A percentile compares a stretch with the other conserved stretches of the same genome.
These are phyloP conservation scores for Perognathus longimembris DNA, from an alignment of 2,113 vertebrate species.

Conservation along the genomic window DNA sequence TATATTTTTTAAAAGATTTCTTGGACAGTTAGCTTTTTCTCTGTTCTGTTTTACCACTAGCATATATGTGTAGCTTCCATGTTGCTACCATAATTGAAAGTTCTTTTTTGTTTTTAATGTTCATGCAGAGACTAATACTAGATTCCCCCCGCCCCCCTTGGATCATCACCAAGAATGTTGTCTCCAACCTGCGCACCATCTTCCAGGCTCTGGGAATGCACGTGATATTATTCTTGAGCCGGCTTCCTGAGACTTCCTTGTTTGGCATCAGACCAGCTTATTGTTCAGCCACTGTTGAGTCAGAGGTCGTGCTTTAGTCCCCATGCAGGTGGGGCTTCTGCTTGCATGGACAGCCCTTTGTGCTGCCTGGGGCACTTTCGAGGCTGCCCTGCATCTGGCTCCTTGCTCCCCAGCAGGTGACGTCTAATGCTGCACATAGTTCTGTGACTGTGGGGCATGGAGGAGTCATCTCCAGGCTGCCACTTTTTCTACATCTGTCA, in stretches of 20 bases:
- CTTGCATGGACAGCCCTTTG: not conserved
- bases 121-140: not conserved
- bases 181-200: not conserved
- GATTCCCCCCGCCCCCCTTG: not conserved
- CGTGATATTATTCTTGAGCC: not conserved
- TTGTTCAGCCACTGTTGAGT: not conserved
- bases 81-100: not conserved
- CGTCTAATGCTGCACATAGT: not conserved
- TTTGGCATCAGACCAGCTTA: not conserved
- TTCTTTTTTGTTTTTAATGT: not conserved
- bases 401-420: not conserved
- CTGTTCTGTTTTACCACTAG: not conserved
- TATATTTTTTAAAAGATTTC: too few species aligned
- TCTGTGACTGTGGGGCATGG: too few species aligned
- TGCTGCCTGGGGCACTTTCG: not conserved
- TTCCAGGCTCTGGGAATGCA: not conserved
- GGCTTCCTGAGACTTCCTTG: not conserved
- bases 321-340: not conserved
- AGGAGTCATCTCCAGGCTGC: not conserved
- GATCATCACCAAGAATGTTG: not conserved
- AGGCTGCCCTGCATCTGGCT: not conserved
- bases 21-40: not conserved
- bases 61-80: not conserved
- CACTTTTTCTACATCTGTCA: not conserved
- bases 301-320: not conserved